These are phyloP conservation scores for Pyrgilauda ruficollis DNA, from an alignment of 2,113 vertebrate genomes.

Conservation along the genomic window DNA sequence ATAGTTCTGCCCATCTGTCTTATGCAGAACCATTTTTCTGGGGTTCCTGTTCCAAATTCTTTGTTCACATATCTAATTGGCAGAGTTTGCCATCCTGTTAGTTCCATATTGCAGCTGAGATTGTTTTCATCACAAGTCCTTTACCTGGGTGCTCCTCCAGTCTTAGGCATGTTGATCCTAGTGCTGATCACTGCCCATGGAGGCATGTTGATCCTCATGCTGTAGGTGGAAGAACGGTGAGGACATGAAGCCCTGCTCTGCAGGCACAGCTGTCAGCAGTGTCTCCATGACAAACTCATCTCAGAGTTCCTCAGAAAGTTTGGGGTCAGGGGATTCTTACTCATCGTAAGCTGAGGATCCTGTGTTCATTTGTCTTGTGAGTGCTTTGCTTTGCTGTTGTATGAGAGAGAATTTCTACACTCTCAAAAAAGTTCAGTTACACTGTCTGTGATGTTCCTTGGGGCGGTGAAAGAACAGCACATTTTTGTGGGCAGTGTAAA, in stretches of 20 bases:
- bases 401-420: neutral
- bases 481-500: neutral
- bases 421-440: neutral
- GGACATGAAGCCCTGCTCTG: neutral
- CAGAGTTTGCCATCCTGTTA: neutral
- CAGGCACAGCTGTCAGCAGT: neutral
- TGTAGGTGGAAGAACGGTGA: neutral
- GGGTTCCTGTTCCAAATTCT: neutral
- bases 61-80: neutral
- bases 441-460: neutral
- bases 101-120: neutral
- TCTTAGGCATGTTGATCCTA: neutral
- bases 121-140: neutral
- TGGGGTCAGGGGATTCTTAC: fast-evolving
- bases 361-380: neutral
- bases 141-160: neutral
- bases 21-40: neutral
- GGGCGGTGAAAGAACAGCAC: neutral
- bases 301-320: neutral
- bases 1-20: neutral
- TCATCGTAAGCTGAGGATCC: neutral
- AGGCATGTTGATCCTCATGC: too few species aligned
- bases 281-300: neutral
- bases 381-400: neutral
- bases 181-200: too few species aligned